A percentile compares a stretch with the other conserved stretches of the same genome.
phyloP scores from a whole-genome alignment of 1,140 invertebrate genomes.

The Phortica variegata region DNA sequence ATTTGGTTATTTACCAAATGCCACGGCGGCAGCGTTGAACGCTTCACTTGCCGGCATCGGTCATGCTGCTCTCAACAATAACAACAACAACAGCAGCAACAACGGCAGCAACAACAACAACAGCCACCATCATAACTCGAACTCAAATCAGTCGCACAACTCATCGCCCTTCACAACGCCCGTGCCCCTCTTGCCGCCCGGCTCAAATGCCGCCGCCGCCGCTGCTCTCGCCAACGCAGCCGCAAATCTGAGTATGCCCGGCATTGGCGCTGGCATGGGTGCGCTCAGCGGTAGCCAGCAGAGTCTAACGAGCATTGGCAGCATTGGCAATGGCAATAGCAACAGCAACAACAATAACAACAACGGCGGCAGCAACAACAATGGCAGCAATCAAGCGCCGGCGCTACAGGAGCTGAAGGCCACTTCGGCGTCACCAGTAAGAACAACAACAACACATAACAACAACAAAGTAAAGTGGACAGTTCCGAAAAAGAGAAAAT shows the following conservation, averaged over 20 bases:
- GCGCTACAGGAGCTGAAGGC: slow-evolving; percentile 53
- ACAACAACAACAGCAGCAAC: not conserved
- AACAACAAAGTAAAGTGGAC: slow-evolving; percentile 53
- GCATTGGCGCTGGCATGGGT: slow-evolving; percentile 39
- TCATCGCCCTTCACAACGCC: slow-evolving; percentile 36
- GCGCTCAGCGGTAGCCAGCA: slow-evolving; percentile 27
- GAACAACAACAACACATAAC: slow-evolving; percentile 34
- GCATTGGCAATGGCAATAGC: slow-evolving; percentile 10
- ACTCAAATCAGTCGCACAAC: slow-evolving; percentile 7
- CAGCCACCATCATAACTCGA: slow-evolving; percentile 14
- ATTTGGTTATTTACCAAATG: no score
- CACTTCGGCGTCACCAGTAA: slow-evolving; percentile 54
- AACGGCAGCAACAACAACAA: slow-evolving; percentile 11
- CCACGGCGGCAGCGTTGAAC: slow-evolving; percentile 1
- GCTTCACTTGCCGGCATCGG: slow-evolving; percentile 21
- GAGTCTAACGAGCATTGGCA: slow-evolving; percentile 11
- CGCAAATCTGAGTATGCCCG: slow-evolving; percentile 31
- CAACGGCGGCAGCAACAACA: slow-evolving; percentile 4
- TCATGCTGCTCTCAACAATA: slow-evolving; percentile 14
- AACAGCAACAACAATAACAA: slow-evolving; percentile 3
- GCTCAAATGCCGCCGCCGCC: slow-evolving; percentile 24
- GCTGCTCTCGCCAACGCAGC: slow-evolving; percentile 32
- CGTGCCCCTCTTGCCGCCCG: slow-evolving; percentile 17
- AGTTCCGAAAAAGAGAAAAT: slow-evolving; percentile 21
- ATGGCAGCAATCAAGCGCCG: slow-evolving; percentile 26